Base-by-base conservation (phyloP, 2,113 vertebrate genomes). In the Microcebus murinus region DNA sequence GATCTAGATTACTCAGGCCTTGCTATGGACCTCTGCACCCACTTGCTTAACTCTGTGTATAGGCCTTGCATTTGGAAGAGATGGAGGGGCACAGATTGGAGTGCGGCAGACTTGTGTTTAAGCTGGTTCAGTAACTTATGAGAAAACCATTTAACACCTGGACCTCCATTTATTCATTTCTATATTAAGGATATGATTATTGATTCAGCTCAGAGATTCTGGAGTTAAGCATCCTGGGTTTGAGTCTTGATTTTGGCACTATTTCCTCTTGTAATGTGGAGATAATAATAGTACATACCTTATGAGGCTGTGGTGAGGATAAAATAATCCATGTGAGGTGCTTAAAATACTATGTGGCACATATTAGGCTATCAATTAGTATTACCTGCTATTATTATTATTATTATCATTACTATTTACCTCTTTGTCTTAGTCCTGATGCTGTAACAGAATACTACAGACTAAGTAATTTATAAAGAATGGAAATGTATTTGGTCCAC, bases 261-360 rank as follows among this genome's bases (percentile, higher is more conserved):
- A 36, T 77, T 67, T 90, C 55, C 11, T 94, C n/a, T 95, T 80
- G 1, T 42, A 91, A 79, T 70, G 6, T 70, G 50, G 42, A 80
- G 70, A 93, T 84, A 90, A 79, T 59, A 89, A 45, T 27, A 65
- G 27, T 42, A 65, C 20, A 17, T 4, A 93, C 9, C 18, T 65
- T 93, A 82, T 61, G 42, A 86, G 39, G 20, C 23, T 94, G 13
- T 73, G 63, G 31, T 50, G 61, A 91, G 31, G 55, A 86, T 79
- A 92, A 94, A 88, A 83, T 31, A 79, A 59, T 79, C 27, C 12
- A 89, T 42, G 89, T 94, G 95, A 94, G n/a, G 27, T 29, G 25
- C 18, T 74, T 83, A 84, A 59, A 84, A 57, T n/a, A 57, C 55
- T 92, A 50, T 84, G 21, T 87, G 59, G 50, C 36, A 52, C 83